Base-by-base conservation (phyloP, 2,888 invertebrate species). In the Diaprepes abbreviatus region DNA sequence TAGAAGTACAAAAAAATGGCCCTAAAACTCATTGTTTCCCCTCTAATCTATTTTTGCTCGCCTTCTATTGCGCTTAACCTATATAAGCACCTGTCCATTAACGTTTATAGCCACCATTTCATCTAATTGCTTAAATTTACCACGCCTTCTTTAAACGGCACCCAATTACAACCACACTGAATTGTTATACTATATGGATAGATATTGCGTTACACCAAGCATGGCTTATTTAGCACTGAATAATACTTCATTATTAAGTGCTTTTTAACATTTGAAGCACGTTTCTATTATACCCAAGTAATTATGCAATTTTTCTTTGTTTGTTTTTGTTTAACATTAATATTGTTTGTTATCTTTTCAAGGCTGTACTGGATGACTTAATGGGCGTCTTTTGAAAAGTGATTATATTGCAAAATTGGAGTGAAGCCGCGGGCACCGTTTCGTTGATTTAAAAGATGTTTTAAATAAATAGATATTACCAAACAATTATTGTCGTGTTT, bases 241-340 rank as follows among this genome's bases (percentile, higher is more conserved):
- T 64, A 59, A 66, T 52, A 52, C 38, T 28, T 33, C 40, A 45
- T 43, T 38, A 52, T 67, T 63, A 68, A 63, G 63, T 36, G 57
- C 57, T 63, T 63, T n/a, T 62, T 68, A 62, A 62, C 57, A 16
- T 63, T 57, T 63, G 12, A 57, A 62, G 68, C 68, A 68, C 68
- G 68, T 68, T 62, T 58, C 68, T 62, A 68, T 68, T 63, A 57
- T 63, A 21, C 48, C 10, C 36, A 48, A 52, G 57, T 58, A 68
- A 68, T 68, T 68, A 57, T 63, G 68, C 63, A 63, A 68, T 68
- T 68, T 67, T 68, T 68, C 66, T 59, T 66, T 66, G 59, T 57
- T 66, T 66, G 57, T 59, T 66, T 66, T 59, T 59, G 52, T 66
- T 66, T 52, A 66, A 59, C 66, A 66, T 59, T 66, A 59, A 66